These are phyloP conservation scores for Catharus bicknelli DNA, from an alignment of 2,113 vertebrate species.

Conservation along the genomic window DNA sequence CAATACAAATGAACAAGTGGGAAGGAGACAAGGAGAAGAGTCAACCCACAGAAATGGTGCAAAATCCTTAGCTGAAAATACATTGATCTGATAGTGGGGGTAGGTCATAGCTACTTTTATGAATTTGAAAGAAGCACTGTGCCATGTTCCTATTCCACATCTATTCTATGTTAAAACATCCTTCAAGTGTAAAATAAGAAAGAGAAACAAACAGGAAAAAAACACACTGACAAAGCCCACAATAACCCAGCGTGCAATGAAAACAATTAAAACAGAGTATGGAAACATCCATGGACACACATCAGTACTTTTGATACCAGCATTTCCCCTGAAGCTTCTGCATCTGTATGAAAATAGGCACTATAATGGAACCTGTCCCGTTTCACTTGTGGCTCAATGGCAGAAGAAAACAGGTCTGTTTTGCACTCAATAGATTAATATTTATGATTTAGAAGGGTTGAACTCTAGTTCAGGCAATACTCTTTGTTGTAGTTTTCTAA, in stretches of 20 bases:
- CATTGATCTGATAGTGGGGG: accelerated
- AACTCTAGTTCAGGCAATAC: neutral
- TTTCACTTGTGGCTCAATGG: neutral
- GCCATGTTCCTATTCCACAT: neutral
- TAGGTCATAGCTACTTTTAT: neutral
- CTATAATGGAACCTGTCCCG: neutral
- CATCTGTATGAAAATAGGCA: neutral
- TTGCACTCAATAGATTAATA: neutral
- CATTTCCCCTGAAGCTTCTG: neutral
- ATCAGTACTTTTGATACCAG: neutral
- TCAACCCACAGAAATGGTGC: neutral
- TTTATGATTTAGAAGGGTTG: neutral
- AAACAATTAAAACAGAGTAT: neutral
- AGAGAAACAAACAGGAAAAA: neutral
- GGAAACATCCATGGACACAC: neutral
- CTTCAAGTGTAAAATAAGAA: neutral
- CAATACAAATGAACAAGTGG: neutral
- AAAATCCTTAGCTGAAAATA: neutral
- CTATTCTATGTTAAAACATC: neutral
- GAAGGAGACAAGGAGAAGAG: neutral
- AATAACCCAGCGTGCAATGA: neutral
- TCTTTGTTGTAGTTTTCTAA: neutral
- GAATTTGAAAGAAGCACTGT: neutral
- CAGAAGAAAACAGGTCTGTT: neutral
- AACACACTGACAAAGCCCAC: neutral